Evolutionary conservation across 2,888 invertebrate species (phyloP).

Genomic region (Pachycephus smyrnensis): DNA sequence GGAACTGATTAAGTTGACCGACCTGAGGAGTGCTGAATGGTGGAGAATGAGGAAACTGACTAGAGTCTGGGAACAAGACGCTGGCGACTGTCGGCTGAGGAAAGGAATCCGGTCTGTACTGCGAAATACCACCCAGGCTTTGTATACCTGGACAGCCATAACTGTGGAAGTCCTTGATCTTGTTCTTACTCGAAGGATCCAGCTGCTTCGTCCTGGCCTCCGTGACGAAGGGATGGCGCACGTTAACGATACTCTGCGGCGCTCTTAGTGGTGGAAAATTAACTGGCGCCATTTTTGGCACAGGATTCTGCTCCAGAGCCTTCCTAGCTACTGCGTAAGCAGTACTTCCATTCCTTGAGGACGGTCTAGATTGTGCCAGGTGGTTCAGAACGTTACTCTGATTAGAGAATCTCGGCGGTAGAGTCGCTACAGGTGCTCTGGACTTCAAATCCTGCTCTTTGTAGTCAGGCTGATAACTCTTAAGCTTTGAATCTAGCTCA

Average conservation of each 20-base stretch:
- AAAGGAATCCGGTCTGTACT: slow-evolving; percentile 52
- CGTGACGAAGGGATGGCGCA: slow-evolving; percentile 51
- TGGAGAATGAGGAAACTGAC: slow-evolving; percentile 52
- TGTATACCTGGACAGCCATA: slow-evolving; percentile 46
- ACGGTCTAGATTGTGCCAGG: slow-evolving; percentile 30
- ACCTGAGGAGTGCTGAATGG: slow-evolving; percentile 45
- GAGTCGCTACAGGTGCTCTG: slow-evolving; percentile 27
- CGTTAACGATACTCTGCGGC: slow-evolving; percentile 55
- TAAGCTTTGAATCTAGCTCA: slow-evolving; percentile 40
- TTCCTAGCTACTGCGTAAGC: slow-evolving; percentile 40
- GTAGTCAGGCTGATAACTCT: slow-evolving; percentile 40
- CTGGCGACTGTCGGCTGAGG: slow-evolving; percentile 47
- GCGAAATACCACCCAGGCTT: slow-evolving; percentile 46
- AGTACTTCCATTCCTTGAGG: slow-evolving; percentile 36
- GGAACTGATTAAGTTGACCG: slow-evolving; percentile 51
- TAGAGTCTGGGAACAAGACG: slow-evolving; percentile 46
- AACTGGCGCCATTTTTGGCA: slow-evolving; percentile 43
- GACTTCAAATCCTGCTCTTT: slow-evolving; percentile 44
- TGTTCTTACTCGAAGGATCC: slow-evolving; percentile 17
- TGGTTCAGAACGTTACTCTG: slow-evolving; percentile 32
- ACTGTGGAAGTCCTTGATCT: slow-evolving; percentile 39
- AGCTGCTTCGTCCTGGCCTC: slow-evolving; percentile 49
- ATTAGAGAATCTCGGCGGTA: slow-evolving; percentile 35
- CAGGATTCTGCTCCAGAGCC: slow-evolving; percentile 39
- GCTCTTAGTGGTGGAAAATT: slow-evolving; percentile 55